Base-by-base conservation (phyloP, 2,797 vertebrate species). In the Helostoma temminkii region DNA sequence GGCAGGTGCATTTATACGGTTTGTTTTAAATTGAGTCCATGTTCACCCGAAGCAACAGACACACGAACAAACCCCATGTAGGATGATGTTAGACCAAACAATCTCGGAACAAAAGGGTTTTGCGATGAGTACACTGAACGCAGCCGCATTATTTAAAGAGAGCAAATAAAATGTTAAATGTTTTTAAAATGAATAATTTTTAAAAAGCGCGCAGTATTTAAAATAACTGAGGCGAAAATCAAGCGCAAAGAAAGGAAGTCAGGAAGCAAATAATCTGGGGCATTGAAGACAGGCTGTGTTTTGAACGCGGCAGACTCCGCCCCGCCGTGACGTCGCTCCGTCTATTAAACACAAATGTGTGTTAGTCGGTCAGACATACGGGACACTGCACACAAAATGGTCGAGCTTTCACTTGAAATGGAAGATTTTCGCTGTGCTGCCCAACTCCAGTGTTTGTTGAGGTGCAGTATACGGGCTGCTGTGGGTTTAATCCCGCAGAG, bases 351-450 rank as follows among this genome's bases (percentile, higher is more conserved):
- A 45, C 72, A 92, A 86, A 52, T 90, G 88, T 90, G 88, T 93
- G 92, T 93, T 92, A 93, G 87, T 93, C 86, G 92, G 92, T 92
- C 92, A 88, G 36, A 89, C 89, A 93, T 93, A 89, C 91, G 90
- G 91, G 90, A 43, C 50, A 60, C 66, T 1, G 2, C 56, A 1
- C 55, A 89, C 89, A 91, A 93, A 93, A 93, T 93, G 92, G 91
- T 85, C 53, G 91, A 70, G 80, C 64, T 55, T 39, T 32, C 26
- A 8, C 77, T 85, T 86, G 52, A 92, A 92, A 91, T 90, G 91
- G 91, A 85, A 88, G 90, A 53, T 74, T 60, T 57, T 4, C 26
- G 7, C 2, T 26, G 22, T 57, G 43, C 16, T 16, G 3, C 24
- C 2, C 0, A 3, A 11, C 46, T 34, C 26, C 26, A 6, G 0